These are phyloP conservation scores for Zaprionus tsacasi DNA, from an alignment of 1,140 invertebrate species.

Conservation along the genomic window DNA sequence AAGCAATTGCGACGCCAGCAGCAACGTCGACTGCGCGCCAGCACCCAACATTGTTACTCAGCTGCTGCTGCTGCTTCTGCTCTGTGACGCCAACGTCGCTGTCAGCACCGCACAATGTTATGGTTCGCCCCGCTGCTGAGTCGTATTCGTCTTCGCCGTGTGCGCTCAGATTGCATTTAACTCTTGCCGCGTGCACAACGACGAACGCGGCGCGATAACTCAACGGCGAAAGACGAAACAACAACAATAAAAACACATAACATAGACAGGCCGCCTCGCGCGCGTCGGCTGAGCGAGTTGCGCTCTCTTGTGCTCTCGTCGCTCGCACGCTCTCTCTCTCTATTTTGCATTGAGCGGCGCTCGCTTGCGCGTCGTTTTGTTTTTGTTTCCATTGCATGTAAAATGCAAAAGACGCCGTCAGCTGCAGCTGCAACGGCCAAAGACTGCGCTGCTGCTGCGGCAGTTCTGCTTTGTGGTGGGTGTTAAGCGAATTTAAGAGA, in stretches of 20 bases:
- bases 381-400: slow-evolving; percentile 42
- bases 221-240: slow-evolving; percentile 44
- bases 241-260: not conserved
- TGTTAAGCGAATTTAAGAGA: slow-evolving; percentile 19
- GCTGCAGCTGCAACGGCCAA: slow-evolving; percentile 40
- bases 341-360: not conserved
- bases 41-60: slow-evolving; percentile 60
- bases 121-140: slow-evolving; percentile 34
- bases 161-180: slow-evolving; percentile 77
- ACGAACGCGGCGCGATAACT: slow-evolving; percentile 49
- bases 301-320: slow-evolving; percentile 42
- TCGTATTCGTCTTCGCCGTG: slow-evolving; percentile 29
- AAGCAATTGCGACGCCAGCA: slow-evolving; percentile 12
- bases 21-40: slow-evolving; percentile 8
- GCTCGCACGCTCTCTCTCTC: slow-evolving; percentile 34
- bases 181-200: slow-evolving; percentile 79
- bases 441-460: slow-evolving; percentile 22
- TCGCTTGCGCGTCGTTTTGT: slow-evolving; percentile 27
- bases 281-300: slow-evolving; percentile 51
- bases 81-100: slow-evolving; percentile 31
- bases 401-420: slow-evolving; percentile 48
- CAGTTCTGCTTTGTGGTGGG: slow-evolving; percentile 43
- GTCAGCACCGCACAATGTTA: slow-evolving; percentile 36
- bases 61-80: slow-evolving; percentile 7
- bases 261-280: slow-evolving; percentile 28